Evolutionary conservation across 2,797 vertebrate species (phyloP), one percentile per base, ranked within the genome.

Genomic region (Agapornis canus): DNA sequence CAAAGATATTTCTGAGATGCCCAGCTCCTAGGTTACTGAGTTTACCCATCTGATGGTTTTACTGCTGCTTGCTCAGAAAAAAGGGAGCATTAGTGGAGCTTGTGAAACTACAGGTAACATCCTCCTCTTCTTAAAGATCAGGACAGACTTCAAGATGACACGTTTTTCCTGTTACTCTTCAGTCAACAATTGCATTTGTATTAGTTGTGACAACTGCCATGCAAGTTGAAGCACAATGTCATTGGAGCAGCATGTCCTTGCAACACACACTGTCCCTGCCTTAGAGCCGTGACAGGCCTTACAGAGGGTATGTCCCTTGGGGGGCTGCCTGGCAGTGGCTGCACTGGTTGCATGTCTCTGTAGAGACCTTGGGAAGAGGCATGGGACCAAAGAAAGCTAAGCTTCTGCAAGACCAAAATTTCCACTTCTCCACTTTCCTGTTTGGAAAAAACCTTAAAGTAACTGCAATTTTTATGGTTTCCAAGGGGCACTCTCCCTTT

Each of bases 361-460:
- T 48, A 48, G 65, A 70, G 47, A 70, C 7, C 23, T 63, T 9
- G 21, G 16, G 49, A 68, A 65, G n/a, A 63, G 23, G 12, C 18
- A 45, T 0, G 0, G 2, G 1, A 32, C 8, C 1, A 0, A 49
- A 19, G 9, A 82, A 76, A 70, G 32, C 16, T 9, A 29, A 71
- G 15, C 11, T 82, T 82, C 60, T 59, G 32, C 68, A 61, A 19
- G 23, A 65, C 29, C 16, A 43, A 65, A 42, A 61, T 31, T 59
- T 77, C 39, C 32, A 35, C 22, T 57, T 57, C 54, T 35, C 14
- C 32, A 35, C 14, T 35, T 35, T 35, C 32, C 11, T 39, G 7
- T 21, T 35, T 0, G 4, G 29, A 59, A 82, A 90, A 89, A 35
- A 73, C 39, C 22, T 73, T 51, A 2, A 66, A 75, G 23, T 54